phyloP scores from a whole-genome alignment of 2,113 vertebrate species.

The Triplophysa tibetana region DNA sequence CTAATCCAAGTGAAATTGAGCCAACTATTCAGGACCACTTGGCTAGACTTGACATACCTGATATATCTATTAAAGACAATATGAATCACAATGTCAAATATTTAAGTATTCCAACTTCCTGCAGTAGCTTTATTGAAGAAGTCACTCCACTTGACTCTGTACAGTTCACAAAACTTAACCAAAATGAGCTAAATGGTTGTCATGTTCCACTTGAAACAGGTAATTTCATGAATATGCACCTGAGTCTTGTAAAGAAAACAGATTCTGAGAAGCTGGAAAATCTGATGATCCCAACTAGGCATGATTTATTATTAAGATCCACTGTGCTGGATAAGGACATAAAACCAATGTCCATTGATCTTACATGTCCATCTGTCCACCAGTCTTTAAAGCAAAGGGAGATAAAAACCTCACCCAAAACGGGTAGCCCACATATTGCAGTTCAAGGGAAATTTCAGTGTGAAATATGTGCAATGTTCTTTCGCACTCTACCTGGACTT shows the following conservation, averaged over 20 bases:
- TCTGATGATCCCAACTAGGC: slow-evolving; percentile 39
- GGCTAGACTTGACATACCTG: slow-evolving; percentile 51
- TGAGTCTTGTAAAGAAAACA: slow-evolving; percentile 59
- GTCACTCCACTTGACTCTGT: background rate
- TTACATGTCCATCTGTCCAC: slow-evolving; percentile 51
- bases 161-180: slow-evolving; percentile 28
- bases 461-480: slow-evolving; percentile 86
- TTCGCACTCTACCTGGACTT: slow-evolving; percentile 86
- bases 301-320: slow-evolving; percentile 48
- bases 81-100: slow-evolving; percentile 55
- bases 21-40: slow-evolving; percentile 53
- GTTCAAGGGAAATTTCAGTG: slow-evolving; percentile 75
- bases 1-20: slow-evolving; percentile 47
- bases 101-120: slow-evolving; percentile 37
- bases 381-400: slow-evolving; percentile 53
- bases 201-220: slow-evolving; percentile 56
- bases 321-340: slow-evolving; percentile 56
- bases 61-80: slow-evolving; percentile 47
- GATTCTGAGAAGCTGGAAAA: slow-evolving; percentile 53
- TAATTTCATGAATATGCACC: slow-evolving; percentile 53
- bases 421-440: slow-evolving; percentile 54
- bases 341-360: slow-evolving; percentile 50
- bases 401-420: slow-evolving; percentile 61
- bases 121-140: slow-evolving; percentile 51
- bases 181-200: slow-evolving; percentile 55